Conservation (phyloP, 2,797 vertebrate genomes). For the Anabacerthia variegaticeps region DNA sequence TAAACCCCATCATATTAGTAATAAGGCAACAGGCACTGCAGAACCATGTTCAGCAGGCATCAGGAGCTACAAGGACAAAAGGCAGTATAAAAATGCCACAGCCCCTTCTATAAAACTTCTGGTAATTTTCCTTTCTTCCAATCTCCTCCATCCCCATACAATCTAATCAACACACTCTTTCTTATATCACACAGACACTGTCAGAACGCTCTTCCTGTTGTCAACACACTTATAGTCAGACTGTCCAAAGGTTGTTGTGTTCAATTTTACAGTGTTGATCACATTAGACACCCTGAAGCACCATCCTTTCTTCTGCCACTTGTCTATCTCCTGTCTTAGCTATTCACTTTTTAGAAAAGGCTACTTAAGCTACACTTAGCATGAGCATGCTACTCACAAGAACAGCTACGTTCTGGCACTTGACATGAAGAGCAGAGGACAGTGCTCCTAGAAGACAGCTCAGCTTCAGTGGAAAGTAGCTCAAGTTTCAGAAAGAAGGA, state of each 20-base stretch:
- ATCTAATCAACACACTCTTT: neutral
- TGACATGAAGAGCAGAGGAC: neutral
- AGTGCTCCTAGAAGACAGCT: neutral
- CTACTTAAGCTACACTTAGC: neutral
- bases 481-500: neutral
- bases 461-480: neutral
- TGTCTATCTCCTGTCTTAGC: neutral
- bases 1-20: neutral
- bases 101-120: neutral
- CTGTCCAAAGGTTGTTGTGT: neutral
- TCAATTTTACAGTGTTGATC: neutral
- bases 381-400: neutral
- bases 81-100: neutral
- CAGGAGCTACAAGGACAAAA: neutral
- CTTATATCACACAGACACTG: neutral
- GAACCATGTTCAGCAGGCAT: neutral
- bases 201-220: neutral
- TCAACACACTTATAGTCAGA: neutral
- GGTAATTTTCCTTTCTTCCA: neutral
- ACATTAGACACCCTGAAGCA: neutral
- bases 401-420: neutral
- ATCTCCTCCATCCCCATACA: neutral
- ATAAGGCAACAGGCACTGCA: neutral
- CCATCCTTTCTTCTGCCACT: neutral
- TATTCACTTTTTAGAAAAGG: neutral